Base-by-base conservation (phyloP, 2,888 invertebrate genomes). In the Dynastes maya region DNA sequence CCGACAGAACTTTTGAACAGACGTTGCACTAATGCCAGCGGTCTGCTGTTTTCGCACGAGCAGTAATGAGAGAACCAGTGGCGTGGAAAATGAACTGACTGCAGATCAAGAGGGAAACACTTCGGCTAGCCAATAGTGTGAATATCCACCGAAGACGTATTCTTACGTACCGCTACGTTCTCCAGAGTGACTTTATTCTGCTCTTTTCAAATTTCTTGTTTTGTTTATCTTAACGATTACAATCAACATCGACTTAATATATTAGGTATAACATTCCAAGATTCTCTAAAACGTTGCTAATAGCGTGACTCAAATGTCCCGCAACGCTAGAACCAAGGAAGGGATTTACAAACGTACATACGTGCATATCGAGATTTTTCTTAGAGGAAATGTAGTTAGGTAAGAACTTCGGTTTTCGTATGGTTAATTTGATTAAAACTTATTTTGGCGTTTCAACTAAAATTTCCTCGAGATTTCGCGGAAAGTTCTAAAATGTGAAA, bases 61-160 rank as follows among this genome's bases (percentile, higher is more conserved):
- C 83, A 51, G 84, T 86, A 87, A 87, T 87, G 86, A 87, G 86
- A 85, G 85, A 84, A 79, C 83, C 86, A 85, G 82, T 86, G 85
- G 86, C 84, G 86, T 86, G 86, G 86, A 87, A 87, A 88, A 88
- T 87, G 86, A 87, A 87, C 86, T 85, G 83, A 83, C 84, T 82
- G 79, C 81, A 68, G 71, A 71, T 71, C 71, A 71, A 55, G 55
- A 6, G 71, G 37, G 37, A 71, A 37, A 37, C 32, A 37, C n/a
- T 71, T 16, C 22, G 9, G 37, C 11, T 8, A 8, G 58, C 16
- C 37, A 6, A 4, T 37, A 37, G 32, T 37, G 32, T 37, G 32
- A 27, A 51, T 51, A 29, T 70, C 70, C 11, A 70, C 53, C 40
- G 49, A 11, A 53, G 37, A 37, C 2, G 53, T 37, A n/a, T 71